Evolutionary conservation across 2,888 invertebrate genomes (phyloP), one percentile per base, ranked within the genome.

Genomic region (Lydus trimaculatus): DNA sequence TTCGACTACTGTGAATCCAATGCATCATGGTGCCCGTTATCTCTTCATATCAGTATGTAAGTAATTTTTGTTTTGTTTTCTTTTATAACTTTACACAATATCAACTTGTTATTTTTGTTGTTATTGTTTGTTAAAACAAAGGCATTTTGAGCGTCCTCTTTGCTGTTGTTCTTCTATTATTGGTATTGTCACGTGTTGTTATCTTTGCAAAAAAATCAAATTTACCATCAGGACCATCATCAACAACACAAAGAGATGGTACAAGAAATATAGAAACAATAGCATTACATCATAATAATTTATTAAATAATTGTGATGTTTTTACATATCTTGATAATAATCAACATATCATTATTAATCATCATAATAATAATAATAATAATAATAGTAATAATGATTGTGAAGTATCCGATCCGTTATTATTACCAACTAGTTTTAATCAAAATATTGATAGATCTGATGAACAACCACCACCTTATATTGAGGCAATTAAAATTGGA

Each of bases 21-120:
- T 76, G 64, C 78, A 82, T 62, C 80, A 79, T 68, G 78, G 80
- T 56, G 80, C 82, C 28, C 75, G 82, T 68, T 84, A 84, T 71
- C 73, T 84, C n/a, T 84, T 84, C 70, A 83, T 84, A 70, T 81
- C 83, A 72, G 80, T 84, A 58, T 84, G 84, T 83, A 78, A 81
- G 83, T 83, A 73, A 71, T 25, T 33, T 9, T 63, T 11, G 17
- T 17, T 17, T 43, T 43, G 13, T 36, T 36, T 15, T 15, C 23
- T 70, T 39, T 31, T 9, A 13, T 20, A 1, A 5, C 20, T 36
- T 15, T 15, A n/a, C n/a, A n/a, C 25, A 61, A 61, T 8, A 25
- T 36, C 20, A 1, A 20, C 9, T 2, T 0, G 4, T 48, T 48
- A 3, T 9, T 17, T 43, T 8, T 61, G 11, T 36, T 15, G 5